Base-by-base conservation (phyloP, 2,797 vertebrate species). In the Coendou prehensilis region DNA sequence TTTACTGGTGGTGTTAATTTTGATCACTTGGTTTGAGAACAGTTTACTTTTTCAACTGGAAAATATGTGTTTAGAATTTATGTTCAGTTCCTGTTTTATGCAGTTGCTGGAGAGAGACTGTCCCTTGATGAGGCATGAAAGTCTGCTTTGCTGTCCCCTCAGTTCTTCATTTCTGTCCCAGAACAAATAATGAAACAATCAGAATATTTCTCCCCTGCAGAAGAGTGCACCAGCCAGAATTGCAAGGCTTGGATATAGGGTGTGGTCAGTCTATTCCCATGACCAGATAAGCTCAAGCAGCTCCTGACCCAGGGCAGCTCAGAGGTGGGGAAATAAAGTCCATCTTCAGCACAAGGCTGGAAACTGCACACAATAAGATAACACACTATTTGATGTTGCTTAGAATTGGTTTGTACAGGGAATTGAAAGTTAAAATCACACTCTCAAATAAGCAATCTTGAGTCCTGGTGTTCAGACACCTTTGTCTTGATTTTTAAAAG, bases 391-490 rank as follows among this genome's bases (percentile, higher is more conserved):
- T 71, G 64, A 69, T 75, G 15, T 71, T 47, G 33, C 54, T 95
- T 61, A 91, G 10, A 89, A 89, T 41, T 79, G 26, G 47, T 63
- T 76, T 81, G 56, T 17, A 45, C 45, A 83, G n/a, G 80, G 63
- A 76, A 87, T 54, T 57, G 69, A 89, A 85, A 83, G n/a, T 54
- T 87, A 87, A 96, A 95, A 41, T 78, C 64, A 33, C 52, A 84
- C 11, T 20, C 6, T 54, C 57, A 90, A n/a, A 79, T 26, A 78
- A 76, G 56, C 64, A 86, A 93, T 69, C 2, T 11, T 54, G 28
- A 87, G 22, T 95, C 9, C 26, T 54, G 20, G 45, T 79, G 18
- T 89, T 93, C 37, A 91, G 56, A 91, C 67, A 81, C 75, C n/a
- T 85, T 33, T 54, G 26, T 67, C 8, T 79, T 87, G 41, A 47